Evolutionary conservation across 2,888 invertebrate genomes (phyloP), one percentile per base, ranked within the genome.

Genomic region (Trileptium ribeirensis): DNA sequence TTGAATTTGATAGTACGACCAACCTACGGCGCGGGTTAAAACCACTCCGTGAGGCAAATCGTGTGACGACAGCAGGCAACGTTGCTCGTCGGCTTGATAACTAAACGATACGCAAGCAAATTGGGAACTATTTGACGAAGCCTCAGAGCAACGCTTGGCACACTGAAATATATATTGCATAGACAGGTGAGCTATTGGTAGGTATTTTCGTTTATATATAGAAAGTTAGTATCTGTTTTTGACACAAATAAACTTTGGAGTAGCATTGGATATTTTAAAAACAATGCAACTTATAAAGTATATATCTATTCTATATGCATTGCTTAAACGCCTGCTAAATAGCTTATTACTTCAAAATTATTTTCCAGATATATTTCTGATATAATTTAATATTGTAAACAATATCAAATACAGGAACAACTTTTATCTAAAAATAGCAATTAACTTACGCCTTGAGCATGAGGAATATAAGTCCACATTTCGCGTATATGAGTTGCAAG

Each of bases 91-190:
- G 1, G 79, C 67, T 91, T 91, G 89, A 86, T 91, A 92, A 83
- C 91, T 91, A 87, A 92, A 93, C 0, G 92, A 92, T 84, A 91
- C 90, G 85, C 93, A 93, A 0, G 89, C 89, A 84, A 92, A 92
- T 79, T 89, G 89, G 79, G 90, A 90, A 82, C 90, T 90, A 82
- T 91, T 90, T 0, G 29, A 70, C 15, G 8, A 3, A 79, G 81
- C 19, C 24, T 38, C 34, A 24, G 91, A 85, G 84, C 92, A 92
- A 31, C 89, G 87, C 74, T 89, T 88, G 1, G 92, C 92, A 85
- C 93, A 93, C 79, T 91, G 84, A 84, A 40, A 79, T 80, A 79
- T n/a, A n/a, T n/a, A n/a, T n/a, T n/a, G n/a, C n/a, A n/a, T n/a
- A n/a, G n/a, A n/a, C n/a, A n/a, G n/a, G n/a, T n/a, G n/a, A n/a